Percentiles rank a stretch among this genome's conserved stretches.
Evolutionary conservation across 2,888 invertebrate species (phyloP).

Genomic region (Leptopilina myrica): DNA sequence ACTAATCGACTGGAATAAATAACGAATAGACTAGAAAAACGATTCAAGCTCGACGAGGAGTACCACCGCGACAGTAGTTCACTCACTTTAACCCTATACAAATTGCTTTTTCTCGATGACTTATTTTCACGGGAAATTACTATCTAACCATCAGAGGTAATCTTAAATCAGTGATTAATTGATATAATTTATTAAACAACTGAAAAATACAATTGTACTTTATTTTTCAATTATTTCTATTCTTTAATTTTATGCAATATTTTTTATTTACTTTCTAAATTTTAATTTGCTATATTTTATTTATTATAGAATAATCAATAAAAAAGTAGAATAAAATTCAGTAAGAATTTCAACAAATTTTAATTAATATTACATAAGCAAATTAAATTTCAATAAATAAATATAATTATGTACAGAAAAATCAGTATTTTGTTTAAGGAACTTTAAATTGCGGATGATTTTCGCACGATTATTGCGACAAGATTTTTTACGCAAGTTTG

Average conservation of each 20-base stretch:
- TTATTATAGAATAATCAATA: too few species aligned
- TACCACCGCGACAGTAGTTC: not conserved
- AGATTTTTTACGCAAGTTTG: conserved; percentile 6
- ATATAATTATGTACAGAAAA: not conserved
- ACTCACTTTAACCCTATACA: not conserved
- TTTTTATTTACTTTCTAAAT: too few species aligned
- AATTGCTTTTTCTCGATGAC: not conserved
- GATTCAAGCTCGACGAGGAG: not conserved
- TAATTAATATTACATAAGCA: not conserved
- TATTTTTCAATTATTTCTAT: too few species aligned
- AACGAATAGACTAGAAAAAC: not conserved
- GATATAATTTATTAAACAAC: not conserved
- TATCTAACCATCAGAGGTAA: not conserved
- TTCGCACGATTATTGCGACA: not conserved
- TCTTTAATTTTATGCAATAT: too few species aligned
- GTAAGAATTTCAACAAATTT: too few species aligned
- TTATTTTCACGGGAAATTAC: not conserved
- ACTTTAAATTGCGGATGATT: not conserved
- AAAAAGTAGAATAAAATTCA: too few species aligned
- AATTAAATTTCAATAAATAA: not conserved
- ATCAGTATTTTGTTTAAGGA: not conserved
- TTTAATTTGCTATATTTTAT: too few species aligned
- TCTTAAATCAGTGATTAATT: not conserved
- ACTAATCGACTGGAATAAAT: conserved; percentile 17
- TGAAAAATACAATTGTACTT: too few species aligned